Evolutionary conservation across 2,888 invertebrate genomes (phyloP).

Genomic region (Nemotelus pantherinus): DNA sequence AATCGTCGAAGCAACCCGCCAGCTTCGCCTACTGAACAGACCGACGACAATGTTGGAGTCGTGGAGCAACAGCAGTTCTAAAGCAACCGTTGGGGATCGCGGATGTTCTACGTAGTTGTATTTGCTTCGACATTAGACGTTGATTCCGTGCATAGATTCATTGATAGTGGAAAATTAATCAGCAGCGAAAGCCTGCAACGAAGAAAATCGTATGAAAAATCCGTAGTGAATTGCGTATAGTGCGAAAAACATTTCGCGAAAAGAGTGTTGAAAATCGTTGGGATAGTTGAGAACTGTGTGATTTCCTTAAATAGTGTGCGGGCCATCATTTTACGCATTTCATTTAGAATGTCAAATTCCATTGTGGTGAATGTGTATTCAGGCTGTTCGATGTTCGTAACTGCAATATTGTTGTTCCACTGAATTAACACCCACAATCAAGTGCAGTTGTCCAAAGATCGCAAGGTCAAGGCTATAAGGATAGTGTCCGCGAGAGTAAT

Average conservation of each 20-base stretch:
- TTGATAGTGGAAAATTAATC: not conserved
- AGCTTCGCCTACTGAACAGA: not conserved
- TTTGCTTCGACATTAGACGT: not conserved
- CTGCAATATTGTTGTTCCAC: too few relatives aligned
- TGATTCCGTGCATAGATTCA: not conserved
- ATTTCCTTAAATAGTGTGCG: too few relatives aligned
- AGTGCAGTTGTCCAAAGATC: not conserved
- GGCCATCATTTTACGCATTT: too few relatives aligned
- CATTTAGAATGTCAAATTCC: too few relatives aligned
- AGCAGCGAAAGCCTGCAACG: not conserved
- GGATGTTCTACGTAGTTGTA: slow-evolving; percentile 1
- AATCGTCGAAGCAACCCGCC: not conserved
- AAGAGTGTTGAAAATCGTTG: too few relatives aligned
- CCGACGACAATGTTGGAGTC: slow-evolving; percentile 9
- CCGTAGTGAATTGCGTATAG: not conserved
- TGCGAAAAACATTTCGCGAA: too few relatives aligned
- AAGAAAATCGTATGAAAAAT: not conserved
- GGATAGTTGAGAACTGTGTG: too few relatives aligned
- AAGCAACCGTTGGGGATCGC: slow-evolving; percentile 32
- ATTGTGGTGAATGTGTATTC: too few relatives aligned
- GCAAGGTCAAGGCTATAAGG: slow-evolving; percentile 25
- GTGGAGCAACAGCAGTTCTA: slow-evolving; percentile 18
- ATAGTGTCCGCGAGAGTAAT: slow-evolving; percentile 10
- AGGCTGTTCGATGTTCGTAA: too few relatives aligned
- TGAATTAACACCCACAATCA: not conserved